These are phyloP conservation scores for Colletes collaris DNA, from an alignment of 2,888 invertebrate species.

Conservation along the genomic window DNA sequence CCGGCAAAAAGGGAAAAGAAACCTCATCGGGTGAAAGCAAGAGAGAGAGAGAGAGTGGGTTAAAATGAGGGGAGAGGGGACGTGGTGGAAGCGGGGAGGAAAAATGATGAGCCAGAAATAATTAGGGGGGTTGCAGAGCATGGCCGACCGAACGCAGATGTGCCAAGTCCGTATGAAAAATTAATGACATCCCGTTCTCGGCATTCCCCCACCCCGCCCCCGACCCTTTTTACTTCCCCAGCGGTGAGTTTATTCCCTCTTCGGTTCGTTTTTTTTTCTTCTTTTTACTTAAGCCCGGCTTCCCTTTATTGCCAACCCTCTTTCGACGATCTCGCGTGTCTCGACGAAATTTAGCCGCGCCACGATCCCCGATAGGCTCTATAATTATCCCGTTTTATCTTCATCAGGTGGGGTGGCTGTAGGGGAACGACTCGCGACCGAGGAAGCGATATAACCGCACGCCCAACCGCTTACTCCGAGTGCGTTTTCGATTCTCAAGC, in stretches of 20 bases:
- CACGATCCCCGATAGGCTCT: conserved; percentile 80
- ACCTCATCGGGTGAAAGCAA: not conserved
- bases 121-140: conserved; percentile 64
- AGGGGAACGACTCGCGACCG: conserved; percentile 61
- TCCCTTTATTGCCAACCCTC: conserved; percentile 74
- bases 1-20: not conserved
- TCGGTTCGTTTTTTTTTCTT: conserved; percentile 20
- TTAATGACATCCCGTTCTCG: conserved; percentile 64
- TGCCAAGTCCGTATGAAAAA: conserved; percentile 67
- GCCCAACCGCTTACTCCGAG: conserved; percentile 25
- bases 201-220: conserved; percentile 26
- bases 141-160: conserved; percentile 65
- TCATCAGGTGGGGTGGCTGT: conserved; percentile 73
- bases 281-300: conserved; percentile 63
- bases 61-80: conserved; percentile 5
- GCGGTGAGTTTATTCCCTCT: conserved; percentile 58
- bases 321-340: conserved; percentile 80
- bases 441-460: conserved; percentile 61
- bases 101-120: conserved; percentile 67
- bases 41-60: conserved; percentile 9
- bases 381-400: conserved; percentile 82
- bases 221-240: conserved; percentile 43
- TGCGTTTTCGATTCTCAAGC: conserved; percentile 61
- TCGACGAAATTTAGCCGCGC: conserved; percentile 78
- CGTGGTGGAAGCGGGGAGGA: conserved; percentile 24